Base-by-base conservation (phyloP, 2,888 invertebrate genomes). In the Chrysolina americana region DNA sequence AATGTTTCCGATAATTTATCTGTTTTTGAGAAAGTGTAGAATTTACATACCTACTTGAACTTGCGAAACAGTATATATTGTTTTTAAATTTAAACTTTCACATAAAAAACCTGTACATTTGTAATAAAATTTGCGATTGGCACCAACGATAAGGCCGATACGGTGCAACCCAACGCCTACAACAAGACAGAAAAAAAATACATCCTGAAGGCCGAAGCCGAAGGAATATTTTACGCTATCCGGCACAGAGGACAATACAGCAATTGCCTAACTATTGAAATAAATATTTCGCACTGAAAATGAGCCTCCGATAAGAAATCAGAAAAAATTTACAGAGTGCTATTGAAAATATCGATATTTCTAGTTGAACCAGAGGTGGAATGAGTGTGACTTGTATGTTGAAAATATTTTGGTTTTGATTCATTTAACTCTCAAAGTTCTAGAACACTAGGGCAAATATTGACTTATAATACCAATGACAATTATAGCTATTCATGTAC, bases 81-180 rank as follows among this genome's bases (percentile, higher is more conserved):
- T 79, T 79, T 77, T 79, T 77, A 72, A 78, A 77, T 72, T 65
- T 76, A 77, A 77, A 79, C 76, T 74, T 77, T 79, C 76, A 77
- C 77, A 77, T 75, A 73, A 76, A 77, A 77, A 75, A 70, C 72
- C 72, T 73, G 74, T 74, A 73, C 73, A 70, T 78, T 74, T 72
- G 75, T 68, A 79, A 76, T 75, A 79, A 79, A 74, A 77, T 77
- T 68, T 41, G 68, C 72, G 76, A 78, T 76, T 71, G 75, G 65
- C 68, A 63, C 66, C 68, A n/a, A 13, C 17, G 77, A 77, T 77
- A 73, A 63, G 41, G 63, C 8, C 21, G 50, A 68, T 56, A 53
- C 50, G 17, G 53, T 68, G 56, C 53, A 68, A 53, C 53, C 13
- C 59, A 59, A 68, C 68, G 68, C 71, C 71, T 65, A 71, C 71